phyloP scores from a whole-genome alignment of 23 tunicate genomes.

The Halocynthia roretzi region DNA sequence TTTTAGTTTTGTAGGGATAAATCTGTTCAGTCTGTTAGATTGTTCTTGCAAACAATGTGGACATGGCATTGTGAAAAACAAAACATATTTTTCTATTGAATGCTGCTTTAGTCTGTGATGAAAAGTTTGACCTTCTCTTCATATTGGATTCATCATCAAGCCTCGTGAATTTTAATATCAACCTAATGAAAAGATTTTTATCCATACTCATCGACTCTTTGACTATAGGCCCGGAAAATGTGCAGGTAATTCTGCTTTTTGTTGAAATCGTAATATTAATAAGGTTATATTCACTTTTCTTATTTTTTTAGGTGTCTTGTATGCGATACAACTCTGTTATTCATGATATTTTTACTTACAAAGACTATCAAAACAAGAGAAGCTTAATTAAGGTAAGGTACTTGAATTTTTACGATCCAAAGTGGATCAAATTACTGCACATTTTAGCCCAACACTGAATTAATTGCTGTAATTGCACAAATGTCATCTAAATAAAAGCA shows the following conservation, averaged over 20 bases:
- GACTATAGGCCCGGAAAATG: slow-evolving; percentile 37
- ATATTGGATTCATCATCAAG: slow-evolving; percentile 81
- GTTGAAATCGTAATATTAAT: neutral
- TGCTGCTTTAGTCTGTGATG: slow-evolving; percentile 37
- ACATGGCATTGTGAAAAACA: too few species aligned
- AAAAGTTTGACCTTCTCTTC: slow-evolving; percentile 64
- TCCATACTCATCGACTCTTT: slow-evolving; percentile 53
- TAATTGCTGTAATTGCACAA: too few species aligned
- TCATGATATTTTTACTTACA: slow-evolving; percentile 43
- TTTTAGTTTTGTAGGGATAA: too few species aligned
- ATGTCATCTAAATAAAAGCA: too few species aligned
- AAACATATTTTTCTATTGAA: too few species aligned
- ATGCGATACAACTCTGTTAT: slow-evolving; percentile 39
- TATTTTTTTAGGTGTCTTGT: slow-evolving; percentile 33
- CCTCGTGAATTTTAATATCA: slow-evolving; percentile 25
- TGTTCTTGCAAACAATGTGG: too few species aligned
- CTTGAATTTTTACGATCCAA: neutral
- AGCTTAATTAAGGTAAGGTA: slow-evolving; percentile 29
- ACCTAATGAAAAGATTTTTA: slow-evolving; percentile 54
- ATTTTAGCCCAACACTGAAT: too few species aligned
- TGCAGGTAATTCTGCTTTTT: slow-evolving; percentile 40
- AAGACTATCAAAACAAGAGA: slow-evolving; percentile 21
- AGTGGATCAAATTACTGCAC: too few species aligned
- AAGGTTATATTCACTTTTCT: neutral
- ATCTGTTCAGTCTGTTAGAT: too few species aligned